Evolutionary conservation across 1,140 invertebrate species (phyloP).

Genomic region (Leptoteleia sp.): DNA sequence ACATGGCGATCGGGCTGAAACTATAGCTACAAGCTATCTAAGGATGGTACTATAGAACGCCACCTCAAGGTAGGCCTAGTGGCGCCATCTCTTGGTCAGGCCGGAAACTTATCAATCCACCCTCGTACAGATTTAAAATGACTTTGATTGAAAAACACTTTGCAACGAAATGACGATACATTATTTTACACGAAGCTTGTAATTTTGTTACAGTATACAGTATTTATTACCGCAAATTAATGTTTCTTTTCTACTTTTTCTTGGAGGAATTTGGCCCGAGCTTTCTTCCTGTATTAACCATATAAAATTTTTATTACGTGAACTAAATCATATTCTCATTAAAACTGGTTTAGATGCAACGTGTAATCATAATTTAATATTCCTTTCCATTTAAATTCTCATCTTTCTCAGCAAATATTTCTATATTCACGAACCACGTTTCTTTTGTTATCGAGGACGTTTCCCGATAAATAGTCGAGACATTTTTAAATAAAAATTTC

Average conservation of each 20-base stretch:
- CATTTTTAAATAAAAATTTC: slow-evolving; percentile 4
- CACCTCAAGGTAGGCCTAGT: too few relatives aligned
- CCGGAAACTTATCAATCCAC: too few relatives aligned
- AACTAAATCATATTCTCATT: slow-evolving; percentile 27
- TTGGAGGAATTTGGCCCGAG: neutral
- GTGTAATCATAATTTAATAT: slow-evolving; percentile 40
- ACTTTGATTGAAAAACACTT: too few relatives aligned
- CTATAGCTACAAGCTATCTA: too few relatives aligned
- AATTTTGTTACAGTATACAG: neutral
- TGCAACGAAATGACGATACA: too few relatives aligned
- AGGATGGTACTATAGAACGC: too few relatives aligned
- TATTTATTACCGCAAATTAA: neutral
- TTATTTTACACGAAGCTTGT: neutral
- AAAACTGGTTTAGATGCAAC: slow-evolving; percentile 36
- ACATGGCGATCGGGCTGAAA: too few relatives aligned
- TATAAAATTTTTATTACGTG: slow-evolving; percentile 4
- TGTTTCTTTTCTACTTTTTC: neutral
- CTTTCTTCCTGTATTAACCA: slow-evolving; percentile 8
- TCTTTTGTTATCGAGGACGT: slow-evolving; percentile 19
- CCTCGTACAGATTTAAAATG: too few relatives aligned
- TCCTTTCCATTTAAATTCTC: slow-evolving; percentile 28
- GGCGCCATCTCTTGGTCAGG: too few relatives aligned
- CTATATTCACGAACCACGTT: neutral
- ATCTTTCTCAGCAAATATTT: slow-evolving; percentile 18
- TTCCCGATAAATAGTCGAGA: slow-evolving; percentile 18